Conservation (phyloP, 2,113 vertebrate species). For the Mustelus asterias region DNA sequence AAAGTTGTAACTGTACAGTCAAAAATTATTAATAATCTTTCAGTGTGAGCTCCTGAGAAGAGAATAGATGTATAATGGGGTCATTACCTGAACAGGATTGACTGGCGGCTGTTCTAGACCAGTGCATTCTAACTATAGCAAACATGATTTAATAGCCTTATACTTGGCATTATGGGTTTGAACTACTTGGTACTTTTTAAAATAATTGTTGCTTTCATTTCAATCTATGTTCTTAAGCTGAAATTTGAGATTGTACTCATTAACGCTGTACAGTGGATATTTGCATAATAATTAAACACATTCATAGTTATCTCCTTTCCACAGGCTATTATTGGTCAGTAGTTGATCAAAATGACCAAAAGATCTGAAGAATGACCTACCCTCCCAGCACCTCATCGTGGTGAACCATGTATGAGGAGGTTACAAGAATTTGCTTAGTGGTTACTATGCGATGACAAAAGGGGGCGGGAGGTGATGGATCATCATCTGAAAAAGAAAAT, state of each 20-base stretch:
- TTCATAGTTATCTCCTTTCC: background rate
- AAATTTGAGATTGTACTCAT: background rate
- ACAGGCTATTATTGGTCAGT: background rate
- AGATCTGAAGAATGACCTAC: constrained; percentile 52
- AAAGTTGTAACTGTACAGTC: background rate
- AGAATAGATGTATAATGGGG: background rate
- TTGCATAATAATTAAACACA: background rate
- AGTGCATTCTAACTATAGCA: background rate
- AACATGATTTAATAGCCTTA: background rate
- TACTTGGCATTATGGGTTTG: background rate
- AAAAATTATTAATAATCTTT: background rate
- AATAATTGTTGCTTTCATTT: background rate
- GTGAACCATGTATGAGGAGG: constrained; percentile 57
- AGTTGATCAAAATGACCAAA: background rate
- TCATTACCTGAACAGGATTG: background rate
- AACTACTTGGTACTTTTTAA: background rate
- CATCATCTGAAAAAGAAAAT: constrained; percentile 63
- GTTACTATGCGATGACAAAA: constrained; percentile 75
- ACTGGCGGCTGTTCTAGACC: background rate
- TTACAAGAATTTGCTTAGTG: constrained; percentile 58
- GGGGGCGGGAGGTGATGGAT: constrained; percentile 70
- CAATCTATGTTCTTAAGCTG: background rate
- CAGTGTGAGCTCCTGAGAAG: background rate
- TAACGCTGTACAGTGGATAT: background rate
- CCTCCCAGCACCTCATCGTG: constrained; percentile 67